A percentile compares a stretch with the other conserved stretches of the same genome.
These are phyloP conservation scores for Holacanthella duospinosa DNA, from an alignment of 2,888 invertebrate species.

Conservation along the genomic window DNA sequence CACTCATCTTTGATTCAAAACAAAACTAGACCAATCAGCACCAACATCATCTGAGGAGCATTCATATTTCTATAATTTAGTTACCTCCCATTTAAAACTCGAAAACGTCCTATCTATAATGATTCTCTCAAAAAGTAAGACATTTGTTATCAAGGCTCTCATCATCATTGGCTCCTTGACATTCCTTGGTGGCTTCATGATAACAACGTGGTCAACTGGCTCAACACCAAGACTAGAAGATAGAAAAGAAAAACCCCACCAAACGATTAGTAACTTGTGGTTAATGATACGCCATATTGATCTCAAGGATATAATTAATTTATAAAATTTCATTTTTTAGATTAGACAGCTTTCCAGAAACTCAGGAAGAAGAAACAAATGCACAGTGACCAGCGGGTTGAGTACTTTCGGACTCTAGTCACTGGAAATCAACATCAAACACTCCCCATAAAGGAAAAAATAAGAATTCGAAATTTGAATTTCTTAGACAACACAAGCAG, in stretches of 20 bases:
- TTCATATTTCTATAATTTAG: neutral
- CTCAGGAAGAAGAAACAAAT: constrained; percentile 16
- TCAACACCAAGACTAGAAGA: constrained; percentile 85
- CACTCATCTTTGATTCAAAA: constrained; percentile 76
- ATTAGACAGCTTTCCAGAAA: constrained; percentile 28
- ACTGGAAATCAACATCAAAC: constrained; percentile 19
- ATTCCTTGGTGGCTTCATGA: constrained; percentile 81
- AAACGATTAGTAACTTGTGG: neutral
- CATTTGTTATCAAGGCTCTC: constrained; percentile 71
- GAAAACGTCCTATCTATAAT: constrained; percentile 94
- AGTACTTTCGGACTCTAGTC: constrained; percentile 34
- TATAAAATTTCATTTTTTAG: neutral
- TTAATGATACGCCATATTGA: no score
- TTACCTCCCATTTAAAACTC: constrained; percentile 92
- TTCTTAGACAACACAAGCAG: constrained; percentile 25
- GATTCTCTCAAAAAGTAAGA: constrained; percentile 81
- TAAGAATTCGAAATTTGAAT: constrained; percentile 1
- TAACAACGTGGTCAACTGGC: constrained; percentile 94
- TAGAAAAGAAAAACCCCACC: no score
- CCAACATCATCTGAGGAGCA: no score
- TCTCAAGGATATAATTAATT: neutral
- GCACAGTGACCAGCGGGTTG: constrained; percentile 27
- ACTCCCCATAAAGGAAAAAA: constrained; percentile 14
- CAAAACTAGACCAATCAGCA: constrained; percentile 25
- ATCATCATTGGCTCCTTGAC: constrained; percentile 93